Conservation (phyloP, 1,140 invertebrate species). For the Orchestia grillus region DNA sequence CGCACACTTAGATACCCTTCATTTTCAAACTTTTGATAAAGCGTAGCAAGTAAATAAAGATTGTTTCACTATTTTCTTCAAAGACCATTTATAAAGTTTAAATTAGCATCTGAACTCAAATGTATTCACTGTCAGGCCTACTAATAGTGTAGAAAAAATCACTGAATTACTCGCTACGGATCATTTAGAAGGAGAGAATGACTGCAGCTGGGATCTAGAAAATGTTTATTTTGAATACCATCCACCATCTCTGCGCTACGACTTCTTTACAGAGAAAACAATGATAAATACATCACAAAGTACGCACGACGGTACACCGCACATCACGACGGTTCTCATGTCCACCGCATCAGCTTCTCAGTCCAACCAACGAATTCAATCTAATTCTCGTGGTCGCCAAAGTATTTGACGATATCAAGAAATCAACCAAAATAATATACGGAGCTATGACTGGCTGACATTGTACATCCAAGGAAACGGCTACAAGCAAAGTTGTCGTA, state of each 20-base stretch:
- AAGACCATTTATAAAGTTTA: no score
- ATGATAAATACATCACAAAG: neutral
- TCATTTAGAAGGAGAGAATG: neutral
- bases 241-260: neutral
- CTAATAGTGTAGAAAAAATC: no score
- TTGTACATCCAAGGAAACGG: neutral
- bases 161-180: no score
- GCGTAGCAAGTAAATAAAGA: no score
- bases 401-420: neutral
- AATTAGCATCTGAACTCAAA: no score
- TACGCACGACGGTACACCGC: neutral
- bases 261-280: neutral
- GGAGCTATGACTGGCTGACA: neutral
- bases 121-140: no score
- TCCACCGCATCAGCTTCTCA: neutral
- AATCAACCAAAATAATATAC: neutral
- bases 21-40: no score
- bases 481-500: neutral
- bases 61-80: no score
- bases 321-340: neutral
- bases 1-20: no score
- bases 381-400: neutral
- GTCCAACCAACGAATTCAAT: neutral
- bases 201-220: neutral
- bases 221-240: conserved; percentile 10